A percentile compares a stretch with the other conserved stretches of the same genome.
phyloP scores from a whole-genome alignment of 2,113 vertebrate species.

The Stomatorhinus ivindoensis region DNA sequence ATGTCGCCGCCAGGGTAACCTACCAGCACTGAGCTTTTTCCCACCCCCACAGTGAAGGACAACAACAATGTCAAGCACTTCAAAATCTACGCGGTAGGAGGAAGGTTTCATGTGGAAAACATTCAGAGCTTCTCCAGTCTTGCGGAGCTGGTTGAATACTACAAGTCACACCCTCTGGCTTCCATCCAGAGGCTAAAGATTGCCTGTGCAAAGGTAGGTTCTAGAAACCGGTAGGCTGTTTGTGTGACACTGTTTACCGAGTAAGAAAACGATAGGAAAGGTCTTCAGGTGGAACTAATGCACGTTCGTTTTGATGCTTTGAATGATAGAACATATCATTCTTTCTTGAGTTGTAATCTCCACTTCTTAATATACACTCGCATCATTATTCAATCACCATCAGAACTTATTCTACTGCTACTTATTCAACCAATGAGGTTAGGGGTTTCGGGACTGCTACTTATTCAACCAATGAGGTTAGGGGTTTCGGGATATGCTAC shows the following conservation, averaged over 20 bases:
- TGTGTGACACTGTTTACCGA: neutral
- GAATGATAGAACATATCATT: too few species aligned
- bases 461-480: neutral
- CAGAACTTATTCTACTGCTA: neutral
- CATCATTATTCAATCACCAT: neutral
- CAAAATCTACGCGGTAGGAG: conserved; percentile 42
- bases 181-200: conserved; percentile 35
- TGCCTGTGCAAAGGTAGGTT: conserved; percentile 61
- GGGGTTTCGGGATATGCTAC: too few species aligned
- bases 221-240: neutral
- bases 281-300: neutral
- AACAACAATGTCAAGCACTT: conserved; percentile 56
- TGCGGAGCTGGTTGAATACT: conserved; percentile 50
- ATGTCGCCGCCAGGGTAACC: neutral
- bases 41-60: conserved; percentile 34
- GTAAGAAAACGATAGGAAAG: neutral
- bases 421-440: neutral
- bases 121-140: conserved; percentile 48
- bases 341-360: neutral
- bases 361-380: neutral
- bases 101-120: conserved; percentile 43
- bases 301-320: neutral
- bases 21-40: neutral
- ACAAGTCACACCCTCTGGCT: conserved; percentile 43
- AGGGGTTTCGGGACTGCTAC: too few species aligned